Conservation (phyloP, 2,113 vertebrate species). For the Daubentonia madagascariensis region DNA sequence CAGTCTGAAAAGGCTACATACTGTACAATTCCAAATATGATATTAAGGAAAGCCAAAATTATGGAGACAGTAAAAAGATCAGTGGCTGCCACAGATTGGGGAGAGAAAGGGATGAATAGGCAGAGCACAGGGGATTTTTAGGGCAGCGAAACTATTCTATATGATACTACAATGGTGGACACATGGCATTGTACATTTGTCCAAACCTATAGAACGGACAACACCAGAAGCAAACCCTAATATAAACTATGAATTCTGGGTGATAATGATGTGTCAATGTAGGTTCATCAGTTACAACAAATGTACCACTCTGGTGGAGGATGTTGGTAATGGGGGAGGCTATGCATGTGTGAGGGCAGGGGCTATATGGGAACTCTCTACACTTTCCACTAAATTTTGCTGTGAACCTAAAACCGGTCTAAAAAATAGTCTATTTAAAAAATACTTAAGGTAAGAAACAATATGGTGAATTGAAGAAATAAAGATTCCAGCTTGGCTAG, state of each 20-base stretch:
- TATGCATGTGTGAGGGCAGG: fast-evolving
- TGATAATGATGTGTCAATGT: fast-evolving
- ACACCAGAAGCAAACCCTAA: not conserved
- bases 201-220: not conserved
- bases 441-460: not conserved
- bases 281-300: not conserved
- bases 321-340: not conserved
- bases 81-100: not conserved
- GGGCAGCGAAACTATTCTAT: not conserved
- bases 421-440: not conserved
- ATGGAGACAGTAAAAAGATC: not conserved
- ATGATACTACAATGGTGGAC: not conserved
- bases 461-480: not conserved
- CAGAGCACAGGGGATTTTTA: not conserved
- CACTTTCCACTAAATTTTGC: not conserved
- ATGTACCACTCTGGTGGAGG: fast-evolving
- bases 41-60: not conserved
- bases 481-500: not conserved
- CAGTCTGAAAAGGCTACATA: not conserved
- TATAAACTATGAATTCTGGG: not conserved
- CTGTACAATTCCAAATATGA: not conserved
- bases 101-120: not conserved
- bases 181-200: not conserved
- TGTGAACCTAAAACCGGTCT: not conserved
- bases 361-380: not conserved